A percentile compares a stretch with the other conserved stretches of the same genome.
Conservation (phyloP, 1,140 invertebrate species). For the Pseudomyrmex gracilis region DNA sequence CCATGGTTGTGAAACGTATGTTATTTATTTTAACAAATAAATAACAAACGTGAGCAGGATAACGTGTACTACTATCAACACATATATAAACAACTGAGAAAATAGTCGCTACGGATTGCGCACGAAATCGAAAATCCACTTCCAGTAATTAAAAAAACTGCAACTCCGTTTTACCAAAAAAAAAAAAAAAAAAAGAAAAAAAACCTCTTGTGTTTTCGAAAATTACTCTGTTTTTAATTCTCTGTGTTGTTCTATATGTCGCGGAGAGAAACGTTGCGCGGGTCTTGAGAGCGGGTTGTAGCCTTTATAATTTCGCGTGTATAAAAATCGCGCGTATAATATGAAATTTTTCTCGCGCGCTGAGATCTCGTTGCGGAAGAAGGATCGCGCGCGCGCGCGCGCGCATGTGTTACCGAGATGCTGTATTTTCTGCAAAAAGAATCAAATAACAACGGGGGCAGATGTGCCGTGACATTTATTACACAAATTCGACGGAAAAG, state of each 20-base stretch:
- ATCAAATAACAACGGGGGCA: conserved; percentile 7
- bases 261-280: background rate
- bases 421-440: background rate
- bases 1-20: background rate
- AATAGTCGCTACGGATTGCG: conserved; percentile 18
- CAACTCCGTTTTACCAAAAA: too few species aligned
- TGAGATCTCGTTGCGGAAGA: conserved; percentile 2
- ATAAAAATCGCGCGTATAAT: background rate
- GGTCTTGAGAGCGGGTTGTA: background rate
- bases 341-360: conserved; percentile 36
- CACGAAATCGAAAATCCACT: conserved; percentile 4
- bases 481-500: background rate
- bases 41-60: conserved; percentile 24
- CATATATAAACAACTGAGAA: conserved; percentile 39
- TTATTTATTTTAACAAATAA: conserved; percentile 51
- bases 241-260: background rate
- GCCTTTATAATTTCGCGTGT: background rate
- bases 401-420: background rate
- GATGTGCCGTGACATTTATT: conserved; percentile 13
- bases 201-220: background rate
- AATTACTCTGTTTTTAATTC: background rate
- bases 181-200: background rate
- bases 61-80: conserved; percentile 32
- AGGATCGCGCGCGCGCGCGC: background rate
- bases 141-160: background rate